Conservation (phyloP, 2,113 vertebrate genomes). For the Engystomops pustulosus region DNA sequence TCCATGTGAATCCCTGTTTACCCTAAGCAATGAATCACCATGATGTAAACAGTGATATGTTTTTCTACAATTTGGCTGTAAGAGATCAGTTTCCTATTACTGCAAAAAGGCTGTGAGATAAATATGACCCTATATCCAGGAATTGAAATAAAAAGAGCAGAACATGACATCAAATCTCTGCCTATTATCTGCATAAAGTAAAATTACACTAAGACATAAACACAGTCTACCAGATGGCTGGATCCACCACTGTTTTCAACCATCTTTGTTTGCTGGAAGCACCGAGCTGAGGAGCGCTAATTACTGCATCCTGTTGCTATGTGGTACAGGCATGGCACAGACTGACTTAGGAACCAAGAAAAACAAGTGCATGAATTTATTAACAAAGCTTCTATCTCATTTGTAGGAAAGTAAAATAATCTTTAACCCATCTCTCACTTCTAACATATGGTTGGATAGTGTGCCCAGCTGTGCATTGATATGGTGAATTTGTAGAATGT, state of each 20-base stretch:
- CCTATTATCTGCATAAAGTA: constrained; percentile 51
- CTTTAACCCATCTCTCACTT: constrained; percentile 42
- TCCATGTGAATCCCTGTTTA: neutral
- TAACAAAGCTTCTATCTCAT: constrained; percentile 53
- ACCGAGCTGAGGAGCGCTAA: constrained; percentile 54
- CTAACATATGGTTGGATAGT: constrained; percentile 42
- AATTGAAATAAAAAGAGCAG: constrained; percentile 37
- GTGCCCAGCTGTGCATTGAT: constrained; percentile 43
- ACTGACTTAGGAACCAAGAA: constrained; percentile 57
- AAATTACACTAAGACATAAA: constrained; percentile 36
- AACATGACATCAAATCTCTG: neutral
- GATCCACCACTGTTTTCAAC: constrained; percentile 59
- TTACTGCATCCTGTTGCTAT: constrained; percentile 60
- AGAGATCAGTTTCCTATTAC: neutral
- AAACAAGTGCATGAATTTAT: constrained; percentile 57
- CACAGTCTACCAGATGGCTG: constrained; percentile 53
- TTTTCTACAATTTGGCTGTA: neutral
- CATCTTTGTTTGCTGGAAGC: constrained; percentile 60
- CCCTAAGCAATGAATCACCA: neutral
- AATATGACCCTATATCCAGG: constrained; percentile 15
- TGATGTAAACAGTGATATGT: neutral
- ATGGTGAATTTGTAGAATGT: constrained; percentile 8
- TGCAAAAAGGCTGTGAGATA: neutral
- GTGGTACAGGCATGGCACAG: constrained; percentile 55
- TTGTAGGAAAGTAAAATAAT: constrained; percentile 41